These are phyloP conservation scores for Epizoanthus illoricatus DNA, from an alignment of 92 coral and sea anemone genomes.

Conservation along the genomic window DNA sequence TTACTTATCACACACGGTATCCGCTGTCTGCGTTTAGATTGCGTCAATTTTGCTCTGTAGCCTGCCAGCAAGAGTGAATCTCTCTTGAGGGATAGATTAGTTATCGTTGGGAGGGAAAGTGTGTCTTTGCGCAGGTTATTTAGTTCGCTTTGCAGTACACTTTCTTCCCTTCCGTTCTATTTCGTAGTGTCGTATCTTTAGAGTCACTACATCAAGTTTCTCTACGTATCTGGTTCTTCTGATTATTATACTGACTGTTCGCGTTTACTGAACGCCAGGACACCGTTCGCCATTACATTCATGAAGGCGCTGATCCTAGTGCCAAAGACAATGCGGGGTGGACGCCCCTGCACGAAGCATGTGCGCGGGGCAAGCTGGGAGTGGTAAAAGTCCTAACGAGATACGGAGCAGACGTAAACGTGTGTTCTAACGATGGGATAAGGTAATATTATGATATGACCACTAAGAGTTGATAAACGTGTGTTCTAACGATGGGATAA, in stretches of 20 bases:
- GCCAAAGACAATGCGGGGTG: slow-evolving; percentile 99
- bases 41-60: no score
- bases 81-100: no score
- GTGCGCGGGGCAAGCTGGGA: slow-evolving; percentile 92
- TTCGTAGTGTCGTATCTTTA: no score
- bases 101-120: no score
- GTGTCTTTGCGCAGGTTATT: no score
- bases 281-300: slow-evolving; percentile 83
- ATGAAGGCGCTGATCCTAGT: slow-evolving; percentile 89
- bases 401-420: slow-evolving; percentile 91
- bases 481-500: slow-evolving; percentile 95
- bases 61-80: no score
- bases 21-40: no score
- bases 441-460: slow-evolving; percentile 57
- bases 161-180: no score
- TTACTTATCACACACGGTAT: not conserved
- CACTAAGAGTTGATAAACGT: slow-evolving; percentile 49
- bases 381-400: slow-evolving; percentile 92
- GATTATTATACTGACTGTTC: not conserved
- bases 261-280: slow-evolving; percentile 51
- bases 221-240: not conserved
- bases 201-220: not conserved
- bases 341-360: slow-evolving; percentile 99
- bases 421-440: slow-evolving; percentile 95
- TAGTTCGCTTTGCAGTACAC: no score